Percentiles rank a stretch among this genome's conserved stretches.
Evolutionary conservation across 2,113 vertebrate genomes (phyloP).

Genomic region (Panurus biarmicus): DNA sequence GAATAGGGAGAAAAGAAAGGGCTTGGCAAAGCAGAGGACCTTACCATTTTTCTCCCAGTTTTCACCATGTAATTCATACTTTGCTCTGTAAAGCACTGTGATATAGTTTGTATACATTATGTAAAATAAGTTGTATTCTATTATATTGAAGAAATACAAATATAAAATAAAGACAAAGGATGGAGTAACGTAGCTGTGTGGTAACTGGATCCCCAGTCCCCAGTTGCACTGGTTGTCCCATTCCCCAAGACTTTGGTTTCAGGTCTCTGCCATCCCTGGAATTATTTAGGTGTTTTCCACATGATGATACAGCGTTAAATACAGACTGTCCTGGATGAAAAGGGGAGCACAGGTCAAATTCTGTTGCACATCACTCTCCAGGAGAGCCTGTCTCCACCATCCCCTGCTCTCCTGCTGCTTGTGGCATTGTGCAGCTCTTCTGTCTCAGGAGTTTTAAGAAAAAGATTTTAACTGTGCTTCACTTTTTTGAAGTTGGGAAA

Average conservation of each 20-base stretch:
- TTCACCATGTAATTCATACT: constrained; percentile 29
- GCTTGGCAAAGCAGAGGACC: not conserved
- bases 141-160: not conserved
- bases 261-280: not conserved
- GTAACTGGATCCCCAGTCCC: constrained; percentile 2
- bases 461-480: not conserved
- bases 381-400: not conserved
- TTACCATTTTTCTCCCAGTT: not conserved
- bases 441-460: not conserved
- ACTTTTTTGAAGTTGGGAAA: not conserved
- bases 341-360: not conserved
- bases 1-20: not conserved
- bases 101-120: constrained; percentile 54
- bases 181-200: constrained; percentile 40
- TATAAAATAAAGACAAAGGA: constrained; percentile 55
- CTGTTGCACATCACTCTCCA: fast-evolving
- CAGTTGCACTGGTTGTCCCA: not conserved
- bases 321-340: not conserved
- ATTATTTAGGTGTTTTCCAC: not conserved
- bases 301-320: not conserved
- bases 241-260: not conserved
- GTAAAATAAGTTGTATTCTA: constrained; percentile 60
- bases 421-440: not conserved
- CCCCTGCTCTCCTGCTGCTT: not conserved
- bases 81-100: constrained; percentile 54